phyloP scores from a whole-genome alignment of 2,113 vertebrate species.

The Laterallus jamaicensis region DNA sequence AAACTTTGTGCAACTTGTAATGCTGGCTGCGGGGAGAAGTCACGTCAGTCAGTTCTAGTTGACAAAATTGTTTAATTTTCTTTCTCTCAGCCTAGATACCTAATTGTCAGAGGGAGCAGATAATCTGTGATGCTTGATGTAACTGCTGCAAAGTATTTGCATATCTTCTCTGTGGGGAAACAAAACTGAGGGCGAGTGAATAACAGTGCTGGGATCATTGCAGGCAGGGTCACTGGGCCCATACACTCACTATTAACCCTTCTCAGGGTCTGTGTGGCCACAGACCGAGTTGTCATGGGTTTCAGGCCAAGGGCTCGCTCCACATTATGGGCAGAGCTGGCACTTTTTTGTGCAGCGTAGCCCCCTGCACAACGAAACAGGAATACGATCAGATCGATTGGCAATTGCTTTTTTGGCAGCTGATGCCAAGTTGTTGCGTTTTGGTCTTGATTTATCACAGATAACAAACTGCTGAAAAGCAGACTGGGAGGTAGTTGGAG shows the following conservation, averaged over 20 bases:
- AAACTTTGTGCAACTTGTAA: not conserved
- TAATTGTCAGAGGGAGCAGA: constrained; percentile 31
- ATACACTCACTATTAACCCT: constrained; percentile 60
- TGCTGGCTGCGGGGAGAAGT: not conserved
- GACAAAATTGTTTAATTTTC: constrained; percentile 30
- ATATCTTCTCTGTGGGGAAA: constrained; percentile 64
- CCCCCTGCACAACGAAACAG: not conserved
- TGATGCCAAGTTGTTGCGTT: not conserved
- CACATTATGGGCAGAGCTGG: constrained; percentile 7
- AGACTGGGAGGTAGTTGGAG: not conserved
- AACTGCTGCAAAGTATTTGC: constrained; percentile 65
- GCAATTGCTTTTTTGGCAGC: constrained; percentile 21
- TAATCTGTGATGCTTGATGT: constrained; percentile 56
- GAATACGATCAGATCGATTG: not conserved
- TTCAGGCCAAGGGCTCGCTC: constrained; percentile 58
- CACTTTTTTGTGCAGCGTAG: not conserved
- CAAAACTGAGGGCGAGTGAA: constrained; percentile 51
- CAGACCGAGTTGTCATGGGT: constrained; percentile 40
- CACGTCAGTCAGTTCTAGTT: not conserved
- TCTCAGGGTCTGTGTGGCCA: constrained; percentile 44
- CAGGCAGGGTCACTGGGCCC: constrained; percentile 63
- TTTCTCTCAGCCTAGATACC: constrained; percentile 13
- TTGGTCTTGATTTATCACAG: constrained; percentile 9
- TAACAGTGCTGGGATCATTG: constrained; percentile 55
- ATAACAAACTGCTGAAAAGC: constrained; percentile 23